Evolutionary conservation across 2,797 vertebrate genomes (phyloP).

Genomic region (Distichodus sexfasciatus): DNA sequence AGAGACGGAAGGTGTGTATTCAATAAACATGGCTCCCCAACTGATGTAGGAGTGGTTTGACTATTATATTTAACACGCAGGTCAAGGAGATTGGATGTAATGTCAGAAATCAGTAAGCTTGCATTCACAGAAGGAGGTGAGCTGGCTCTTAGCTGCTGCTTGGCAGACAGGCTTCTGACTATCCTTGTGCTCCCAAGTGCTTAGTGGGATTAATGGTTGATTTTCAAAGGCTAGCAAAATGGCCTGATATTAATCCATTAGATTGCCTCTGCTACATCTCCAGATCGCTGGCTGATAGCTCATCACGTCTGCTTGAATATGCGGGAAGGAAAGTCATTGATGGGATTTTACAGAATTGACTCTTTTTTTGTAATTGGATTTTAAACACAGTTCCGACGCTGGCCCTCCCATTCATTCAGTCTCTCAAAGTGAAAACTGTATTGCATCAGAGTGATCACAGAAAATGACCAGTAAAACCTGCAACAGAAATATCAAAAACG

Average conservation of each 20-base stretch:
- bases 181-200: constrained; percentile 14
- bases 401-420: not conserved
- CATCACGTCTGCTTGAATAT: constrained; percentile 27
- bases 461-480: too few species aligned
- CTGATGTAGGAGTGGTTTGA: not conserved
- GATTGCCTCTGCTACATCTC: constrained; percentile 46
- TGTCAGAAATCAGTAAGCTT: too few species aligned
- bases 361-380: constrained; percentile 26
- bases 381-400: not conserved
- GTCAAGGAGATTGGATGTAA: not conserved
- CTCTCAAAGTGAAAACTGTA: not conserved
- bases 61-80: not conserved
- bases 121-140: too few species aligned
- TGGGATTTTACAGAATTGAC: constrained; percentile 29
- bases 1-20: constrained; percentile 84
- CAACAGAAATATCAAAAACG: too few species aligned
- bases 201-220: constrained; percentile 57
- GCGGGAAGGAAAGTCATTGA: constrained; percentile 17
- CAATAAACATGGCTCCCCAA: not conserved
- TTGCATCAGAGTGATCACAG: not conserved
- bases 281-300: constrained; percentile 42
- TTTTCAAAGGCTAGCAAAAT: constrained; percentile 50
- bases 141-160: constrained; percentile 8
- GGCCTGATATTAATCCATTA: constrained; percentile 50
- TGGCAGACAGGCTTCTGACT: not conserved